Evolutionary conservation across 2,113 vertebrate genomes (phyloP).

Genomic region (Camelus bactrianus): DNA sequence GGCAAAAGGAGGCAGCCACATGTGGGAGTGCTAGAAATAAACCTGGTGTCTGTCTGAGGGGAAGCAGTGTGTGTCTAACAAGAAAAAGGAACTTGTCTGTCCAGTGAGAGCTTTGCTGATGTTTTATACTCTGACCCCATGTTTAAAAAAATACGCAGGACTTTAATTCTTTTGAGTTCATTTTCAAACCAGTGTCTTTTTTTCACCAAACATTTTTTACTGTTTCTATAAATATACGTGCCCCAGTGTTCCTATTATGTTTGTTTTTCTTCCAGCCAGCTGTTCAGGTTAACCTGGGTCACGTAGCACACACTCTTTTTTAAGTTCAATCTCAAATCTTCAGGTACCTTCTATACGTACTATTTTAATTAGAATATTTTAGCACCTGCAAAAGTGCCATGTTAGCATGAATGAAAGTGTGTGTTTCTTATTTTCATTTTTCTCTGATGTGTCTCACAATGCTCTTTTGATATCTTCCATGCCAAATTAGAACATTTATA

Average conservation of each 20-base stretch:
- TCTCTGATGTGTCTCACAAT: not conserved
- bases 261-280: constrained; percentile 67
- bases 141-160: constrained; percentile 64
- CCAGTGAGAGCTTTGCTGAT: constrained; percentile 46
- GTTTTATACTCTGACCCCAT: constrained; percentile 74
- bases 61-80: constrained; percentile 27
- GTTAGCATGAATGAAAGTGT: constrained; percentile 27
- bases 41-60: not conserved
- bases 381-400: not conserved
- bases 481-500: constrained; percentile 29
- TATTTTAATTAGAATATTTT: constrained; percentile 26
- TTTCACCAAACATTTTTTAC: constrained; percentile 51
- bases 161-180: constrained; percentile 69
- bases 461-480: not conserved
- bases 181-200: constrained; percentile 66
- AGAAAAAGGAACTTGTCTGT: constrained; percentile 70
- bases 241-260: constrained; percentile 42
- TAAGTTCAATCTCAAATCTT: constrained; percentile 46
- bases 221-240: constrained; percentile 74
- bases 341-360: not conserved
- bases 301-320: constrained; percentile 15
- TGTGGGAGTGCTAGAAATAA: constrained; percentile 63
- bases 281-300: constrained; percentile 70
- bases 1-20: constrained; percentile 37
- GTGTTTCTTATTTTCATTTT: constrained; percentile 32